Conservation (phyloP, 2,797 vertebrate species). For the Parauchenoglanis punctatus region DNA sequence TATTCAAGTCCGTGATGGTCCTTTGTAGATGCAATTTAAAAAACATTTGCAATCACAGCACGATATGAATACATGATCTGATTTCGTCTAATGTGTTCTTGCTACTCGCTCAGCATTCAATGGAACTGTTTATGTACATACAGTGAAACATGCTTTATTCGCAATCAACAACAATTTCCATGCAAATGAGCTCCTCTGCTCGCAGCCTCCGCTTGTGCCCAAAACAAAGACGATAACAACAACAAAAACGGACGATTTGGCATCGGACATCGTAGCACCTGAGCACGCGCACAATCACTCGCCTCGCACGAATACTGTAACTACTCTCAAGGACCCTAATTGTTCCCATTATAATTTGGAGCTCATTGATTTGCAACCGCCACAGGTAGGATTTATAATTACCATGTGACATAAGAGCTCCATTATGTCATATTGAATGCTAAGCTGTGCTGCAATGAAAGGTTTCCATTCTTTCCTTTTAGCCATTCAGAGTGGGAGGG, state of each 20-base stretch:
- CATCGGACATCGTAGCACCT: slow-evolving; percentile 28
- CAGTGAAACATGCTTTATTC: slow-evolving; percentile 49
- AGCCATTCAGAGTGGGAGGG: slow-evolving; percentile 29
- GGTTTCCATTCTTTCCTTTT: slow-evolving; percentile 35
- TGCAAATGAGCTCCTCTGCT: slow-evolving; percentile 54
- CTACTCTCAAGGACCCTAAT: slow-evolving; percentile 44
- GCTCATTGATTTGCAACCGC: slow-evolving; percentile 53
- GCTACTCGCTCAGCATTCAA: slow-evolving; percentile 38
- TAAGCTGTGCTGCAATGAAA: slow-evolving; percentile 27
- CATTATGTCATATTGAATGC: slow-evolving; percentile 44
- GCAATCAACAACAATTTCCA: slow-evolving; percentile 58
- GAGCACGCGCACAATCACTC: slow-evolving; percentile 37
- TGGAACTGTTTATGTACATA: slow-evolving; percentile 48
- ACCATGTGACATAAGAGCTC: slow-evolving; percentile 50
- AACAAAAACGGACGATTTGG: slow-evolving; percentile 49
- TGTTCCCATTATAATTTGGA: slow-evolving; percentile 46
- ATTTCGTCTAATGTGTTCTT: slow-evolving; percentile 47
- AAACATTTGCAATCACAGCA: slow-evolving; percentile 43
- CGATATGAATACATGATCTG: slow-evolving; percentile 50
- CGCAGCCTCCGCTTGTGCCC: slow-evolving; percentile 36
- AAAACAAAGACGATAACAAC: slow-evolving; percentile 53
- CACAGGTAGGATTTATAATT: slow-evolving; percentile 55
- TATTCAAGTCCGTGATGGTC: slow-evolving; percentile 20
- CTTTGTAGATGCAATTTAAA: slow-evolving; percentile 26
- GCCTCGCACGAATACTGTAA: slow-evolving; percentile 27